A percentile compares a stretch with the other conserved stretches of the same genome.
Evolutionary conservation across 2,113 vertebrate species (phyloP).

Genomic region (Sorex fumeus): DNA sequence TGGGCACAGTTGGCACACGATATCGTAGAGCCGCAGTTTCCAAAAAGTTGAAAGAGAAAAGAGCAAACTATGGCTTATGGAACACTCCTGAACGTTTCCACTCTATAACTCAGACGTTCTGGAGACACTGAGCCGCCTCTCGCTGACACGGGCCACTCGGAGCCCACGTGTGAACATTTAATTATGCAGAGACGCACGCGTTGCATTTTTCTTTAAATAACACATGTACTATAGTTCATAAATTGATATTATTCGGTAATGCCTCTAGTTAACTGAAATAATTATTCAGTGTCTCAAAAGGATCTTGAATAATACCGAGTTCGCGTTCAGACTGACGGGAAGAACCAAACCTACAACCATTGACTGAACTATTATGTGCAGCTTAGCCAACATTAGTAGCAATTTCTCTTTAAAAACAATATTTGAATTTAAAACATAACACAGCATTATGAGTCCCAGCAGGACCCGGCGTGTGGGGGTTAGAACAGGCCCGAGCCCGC

Average conservation of each 20-base stretch:
- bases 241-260: conserved; percentile 73
- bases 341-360: conserved; percentile 78
- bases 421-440: conserved; percentile 81
- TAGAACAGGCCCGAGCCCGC: conserved; percentile 80
- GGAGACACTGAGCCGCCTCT: conserved; percentile 17
- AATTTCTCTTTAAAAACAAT: conserved; percentile 82
- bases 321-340: conserved; percentile 74
- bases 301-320: conserved; percentile 65
- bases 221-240: conserved; percentile 52
- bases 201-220: conserved; percentile 61
- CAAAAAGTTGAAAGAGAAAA: conserved; percentile 37
- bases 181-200: conserved; percentile 31
- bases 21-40: conserved; percentile 41
- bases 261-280: conserved; percentile 79
- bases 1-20: conserved; percentile 15
- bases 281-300: conserved; percentile 77
- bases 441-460: conserved; percentile 77
- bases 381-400: conserved; percentile 75
- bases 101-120: conserved; percentile 23
- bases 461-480: conserved; percentile 76
- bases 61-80: conserved; percentile 2
- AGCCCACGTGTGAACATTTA: conserved; percentile 66
- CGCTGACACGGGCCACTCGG: conserved; percentile 56
- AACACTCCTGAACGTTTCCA: conserved; percentile 45
- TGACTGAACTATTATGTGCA: conserved; percentile 72